Evolutionary conservation across 2,888 invertebrate genomes (phyloP).

Genomic region (Graphium colonna): DNA sequence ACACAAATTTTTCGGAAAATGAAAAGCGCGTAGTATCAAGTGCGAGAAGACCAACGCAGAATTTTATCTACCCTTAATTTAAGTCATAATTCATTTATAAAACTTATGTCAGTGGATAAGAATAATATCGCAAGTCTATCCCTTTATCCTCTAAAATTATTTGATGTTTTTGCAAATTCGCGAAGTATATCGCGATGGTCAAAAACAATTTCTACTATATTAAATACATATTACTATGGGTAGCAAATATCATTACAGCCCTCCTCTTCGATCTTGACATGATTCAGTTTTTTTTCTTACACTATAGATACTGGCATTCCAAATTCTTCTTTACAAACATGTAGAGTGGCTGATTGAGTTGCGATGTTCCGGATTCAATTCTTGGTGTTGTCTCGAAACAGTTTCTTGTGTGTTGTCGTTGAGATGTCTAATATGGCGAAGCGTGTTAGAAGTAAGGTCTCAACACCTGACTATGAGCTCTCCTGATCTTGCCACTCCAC

Average conservation of each 20-base stretch:
- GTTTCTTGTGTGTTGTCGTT: conserved; percentile 20
- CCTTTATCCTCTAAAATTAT: conserved; percentile 27
- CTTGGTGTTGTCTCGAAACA: conserved; percentile 1
- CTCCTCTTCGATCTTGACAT: conserved; percentile 25
- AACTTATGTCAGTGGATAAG: conserved; percentile 57
- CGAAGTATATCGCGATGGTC: background rate
- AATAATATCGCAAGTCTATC: conserved; percentile 50
- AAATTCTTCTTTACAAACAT: conserved; percentile 2
- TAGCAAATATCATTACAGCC: conserved; percentile 8
- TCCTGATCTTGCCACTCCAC: conserved; percentile 90
- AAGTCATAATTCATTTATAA: conserved; percentile 63
- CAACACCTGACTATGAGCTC: conserved; percentile 63
- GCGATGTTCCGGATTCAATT: background rate
- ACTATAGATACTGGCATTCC: conserved; percentile 10
- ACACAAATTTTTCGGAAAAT: conserved; percentile 36
- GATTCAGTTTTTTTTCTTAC: conserved; percentile 11
- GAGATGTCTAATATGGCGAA: conserved; percentile 40
- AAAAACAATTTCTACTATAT: background rate
- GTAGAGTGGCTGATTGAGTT: background rate
- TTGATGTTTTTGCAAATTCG: conserved; percentile 9
- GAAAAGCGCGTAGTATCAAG: conserved; percentile 32
- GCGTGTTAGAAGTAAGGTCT: conserved; percentile 52
- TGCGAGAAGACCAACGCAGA: conserved; percentile 40
- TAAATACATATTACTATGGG: background rate
- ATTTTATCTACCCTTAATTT: conserved; percentile 41